Evolutionary conservation across 2,113 vertebrate species (phyloP).

Genomic region (Microcebus lehilahytsara): DNA sequence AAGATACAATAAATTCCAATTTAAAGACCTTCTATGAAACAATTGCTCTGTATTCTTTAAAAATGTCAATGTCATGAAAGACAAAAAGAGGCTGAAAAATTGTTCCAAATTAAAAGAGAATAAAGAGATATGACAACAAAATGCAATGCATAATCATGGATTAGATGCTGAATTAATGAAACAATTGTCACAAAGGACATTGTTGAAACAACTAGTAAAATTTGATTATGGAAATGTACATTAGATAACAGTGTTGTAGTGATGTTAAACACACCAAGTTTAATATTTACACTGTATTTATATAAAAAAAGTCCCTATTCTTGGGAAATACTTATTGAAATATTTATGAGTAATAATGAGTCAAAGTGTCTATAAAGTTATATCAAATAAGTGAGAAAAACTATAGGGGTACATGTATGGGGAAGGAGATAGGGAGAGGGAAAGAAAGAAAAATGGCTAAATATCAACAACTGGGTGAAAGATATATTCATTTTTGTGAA

Average conservation of each 20-base stretch:
- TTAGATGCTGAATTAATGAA: not conserved
- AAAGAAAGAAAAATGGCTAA: not conserved
- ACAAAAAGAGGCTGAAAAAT: not conserved
- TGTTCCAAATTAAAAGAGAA: not conserved
- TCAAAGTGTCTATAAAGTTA: not conserved
- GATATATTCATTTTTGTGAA: not conserved
- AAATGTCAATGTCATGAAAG: not conserved
- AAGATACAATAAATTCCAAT: not conserved
- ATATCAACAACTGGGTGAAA: not conserved
- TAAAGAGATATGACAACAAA: not conserved
- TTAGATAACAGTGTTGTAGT: not conserved
- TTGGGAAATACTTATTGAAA: not conserved
- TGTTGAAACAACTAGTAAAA: not conserved
- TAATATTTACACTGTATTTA: not conserved
- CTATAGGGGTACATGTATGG: too few species aligned
- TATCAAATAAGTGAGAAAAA: not conserved
- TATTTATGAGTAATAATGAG: not conserved
- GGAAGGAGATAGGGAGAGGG: not conserved
- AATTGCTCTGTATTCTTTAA: not conserved
- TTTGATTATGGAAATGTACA: not conserved
- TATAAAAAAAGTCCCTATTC: not conserved
- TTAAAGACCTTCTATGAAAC: not conserved
- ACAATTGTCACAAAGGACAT: not conserved
- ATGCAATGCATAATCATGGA: not conserved
- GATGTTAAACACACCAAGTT: not conserved